These are phyloP conservation scores for Papilio helenus DNA, from an alignment of 1,140 invertebrate genomes.

Conservation along the genomic window DNA sequence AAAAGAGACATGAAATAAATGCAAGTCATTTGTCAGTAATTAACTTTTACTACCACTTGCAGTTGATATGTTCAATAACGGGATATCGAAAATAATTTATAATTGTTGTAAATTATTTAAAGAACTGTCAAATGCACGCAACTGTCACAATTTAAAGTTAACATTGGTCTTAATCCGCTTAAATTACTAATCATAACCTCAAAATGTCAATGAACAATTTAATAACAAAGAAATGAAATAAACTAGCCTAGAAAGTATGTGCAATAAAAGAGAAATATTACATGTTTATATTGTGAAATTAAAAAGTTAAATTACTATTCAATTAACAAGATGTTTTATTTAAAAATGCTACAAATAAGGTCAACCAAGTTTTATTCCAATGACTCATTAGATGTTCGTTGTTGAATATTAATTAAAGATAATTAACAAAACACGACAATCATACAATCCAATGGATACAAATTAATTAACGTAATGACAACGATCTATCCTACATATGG, in stretches of 20 bases:
- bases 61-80: neutral
- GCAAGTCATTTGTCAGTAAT: neutral
- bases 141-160: neutral
- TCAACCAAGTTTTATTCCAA: neutral
- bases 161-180: neutral
- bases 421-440: constrained; percentile 24
- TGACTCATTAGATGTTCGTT: neutral
- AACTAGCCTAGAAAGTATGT: no score
- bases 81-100: neutral
- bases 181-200: no score
- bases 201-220: no score
- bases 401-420: constrained; percentile 23
- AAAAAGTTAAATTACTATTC: no score
- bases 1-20: neutral
- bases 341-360: constrained; percentile 9
- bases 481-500: constrained; percentile 30
- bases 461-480: constrained; percentile 30
- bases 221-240: no score
- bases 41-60: neutral
- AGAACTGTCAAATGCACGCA: neutral
- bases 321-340: neutral
- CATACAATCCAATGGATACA: constrained; percentile 28
- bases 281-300: no score
- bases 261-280: no score
- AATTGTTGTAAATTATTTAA: constrained; percentile 11